Base-by-base conservation (phyloP, 2,888 invertebrate genomes). In the Nymphalis polychloros region DNA sequence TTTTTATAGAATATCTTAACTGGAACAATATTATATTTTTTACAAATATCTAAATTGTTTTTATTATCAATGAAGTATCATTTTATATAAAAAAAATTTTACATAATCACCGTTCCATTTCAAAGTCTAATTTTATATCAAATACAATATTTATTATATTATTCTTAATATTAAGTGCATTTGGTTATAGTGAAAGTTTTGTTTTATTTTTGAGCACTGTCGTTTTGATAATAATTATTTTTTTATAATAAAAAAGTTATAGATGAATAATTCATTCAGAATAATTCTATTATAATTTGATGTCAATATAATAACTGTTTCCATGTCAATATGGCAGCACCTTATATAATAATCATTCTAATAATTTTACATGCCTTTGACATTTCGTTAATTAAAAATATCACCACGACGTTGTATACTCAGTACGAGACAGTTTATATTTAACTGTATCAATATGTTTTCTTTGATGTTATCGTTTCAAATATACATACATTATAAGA, bases 291-390 rank as follows among this genome's bases (percentile, higher is more conserved):
- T 13, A 41, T 41, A 41, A 41, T 41, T 13, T 41, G 41, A 4
- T 41, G 13, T 2, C 3, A 13, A 3, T 41, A 3, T 41, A 41
- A 4, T 31, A 6, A 5, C 27, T 31, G 27, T 1, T 41, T 41
- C 4, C 41, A 41, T 31, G 31, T 27, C 53, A 31, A 17, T 31
- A 31, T 17, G 31, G 53, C 53, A 67, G 61, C 61, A 67, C 55
- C 66, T 57, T 57, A 41, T 53, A 27, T 23, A 13, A 13, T 41
- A 13, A 67, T 61, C 55, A 48, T 67, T 67, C n/a, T 48, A 49
- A 48, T 66, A 41, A 61, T 67, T 63, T 67, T 61, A 67, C 35
- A 66, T 67, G 61, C 65, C 65, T 48, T 66, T 20, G 46, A 66
- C 27, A 31, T 66, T 66, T 61, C 13, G 13, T 31, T 53, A 31